Conservation (phyloP, 2,113 vertebrate species). For the Stictonetta naevosa region DNA sequence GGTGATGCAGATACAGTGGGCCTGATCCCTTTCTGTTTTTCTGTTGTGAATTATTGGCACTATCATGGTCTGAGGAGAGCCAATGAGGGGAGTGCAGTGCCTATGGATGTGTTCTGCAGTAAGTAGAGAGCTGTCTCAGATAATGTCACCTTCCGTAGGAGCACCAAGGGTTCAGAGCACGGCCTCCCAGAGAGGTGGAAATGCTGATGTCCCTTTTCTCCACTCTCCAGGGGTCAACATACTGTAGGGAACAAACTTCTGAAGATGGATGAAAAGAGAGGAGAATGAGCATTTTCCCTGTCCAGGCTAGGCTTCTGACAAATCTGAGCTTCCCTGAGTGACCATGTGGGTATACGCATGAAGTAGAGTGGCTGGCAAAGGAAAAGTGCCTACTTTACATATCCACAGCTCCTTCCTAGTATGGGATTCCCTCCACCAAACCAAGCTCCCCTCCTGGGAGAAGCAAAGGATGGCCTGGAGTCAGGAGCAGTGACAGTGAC, state of each 20-base stretch:
- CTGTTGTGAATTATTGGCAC: not conserved
- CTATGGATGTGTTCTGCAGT: not conserved
- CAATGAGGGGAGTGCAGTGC: not conserved
- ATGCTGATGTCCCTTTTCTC: not conserved
- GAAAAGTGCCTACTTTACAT: rapidly evolving
- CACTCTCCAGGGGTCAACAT: rapidly evolving
- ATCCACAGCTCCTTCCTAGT: not conserved
- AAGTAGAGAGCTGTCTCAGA: not conserved
- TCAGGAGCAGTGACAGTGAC: not conserved
- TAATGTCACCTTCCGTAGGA: not conserved
- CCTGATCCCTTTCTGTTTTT: not conserved
- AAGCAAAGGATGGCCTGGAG: not conserved
- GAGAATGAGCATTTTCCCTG: rapidly evolving
- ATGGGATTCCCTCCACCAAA: not conserved
- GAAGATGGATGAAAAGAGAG: not conserved
- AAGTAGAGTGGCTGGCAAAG: not conserved
- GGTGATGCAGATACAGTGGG: not conserved
- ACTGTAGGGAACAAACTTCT: not conserved
- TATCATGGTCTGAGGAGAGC: not conserved
- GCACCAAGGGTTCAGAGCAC: not conserved
- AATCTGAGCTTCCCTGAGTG: not conserved
- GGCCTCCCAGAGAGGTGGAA: not conserved
- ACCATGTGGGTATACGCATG: rapidly evolving
- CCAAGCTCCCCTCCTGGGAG: not conserved
- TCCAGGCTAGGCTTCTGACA: not conserved